Evolutionary conservation across 2,888 invertebrate genomes (phyloP).

Genomic region (Caradrina kadenii): DNA sequence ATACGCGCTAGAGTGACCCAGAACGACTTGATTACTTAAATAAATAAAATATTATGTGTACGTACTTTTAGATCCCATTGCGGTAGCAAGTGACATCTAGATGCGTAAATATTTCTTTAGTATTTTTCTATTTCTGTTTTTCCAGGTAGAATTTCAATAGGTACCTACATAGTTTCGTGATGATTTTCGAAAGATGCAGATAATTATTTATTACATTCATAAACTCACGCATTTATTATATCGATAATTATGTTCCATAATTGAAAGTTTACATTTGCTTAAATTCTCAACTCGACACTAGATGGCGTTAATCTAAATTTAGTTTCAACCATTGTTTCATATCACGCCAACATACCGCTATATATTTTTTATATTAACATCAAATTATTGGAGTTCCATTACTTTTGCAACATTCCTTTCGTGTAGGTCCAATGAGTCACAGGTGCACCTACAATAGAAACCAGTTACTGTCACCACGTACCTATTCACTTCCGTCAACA

Average conservation of each 20-base stretch:
- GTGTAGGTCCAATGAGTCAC: slow-evolving; percentile 46
- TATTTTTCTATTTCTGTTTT: background rate
- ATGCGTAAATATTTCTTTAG: background rate
- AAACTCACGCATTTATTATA: too few species aligned
- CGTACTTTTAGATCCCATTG: background rate
- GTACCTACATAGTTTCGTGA: too few species aligned
- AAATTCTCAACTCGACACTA: slow-evolving; percentile 29
- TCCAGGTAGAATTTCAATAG: background rate
- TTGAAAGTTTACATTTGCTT: background rate
- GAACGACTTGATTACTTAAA: background rate
- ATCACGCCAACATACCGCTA: too few species aligned
- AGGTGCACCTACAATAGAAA: slow-evolving; percentile 48
- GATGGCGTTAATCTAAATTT: slow-evolving; percentile 39
- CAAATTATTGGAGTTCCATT: slow-evolving; percentile 7
- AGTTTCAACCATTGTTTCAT: too few species aligned
- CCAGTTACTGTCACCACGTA: slow-evolving; percentile 64
- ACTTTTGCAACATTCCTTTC: slow-evolving; percentile 31
- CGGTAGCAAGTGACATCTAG: slow-evolving; percentile 51
- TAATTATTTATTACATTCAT: background rate
- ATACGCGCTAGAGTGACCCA: background rate
- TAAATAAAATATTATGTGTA: too few species aligned
- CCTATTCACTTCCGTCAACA: slow-evolving; percentile 64
- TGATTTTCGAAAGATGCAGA: background rate
- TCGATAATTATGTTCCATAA: too few species aligned
- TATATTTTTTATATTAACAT: background rate